Evolutionary conservation across 2,888 invertebrate species (phyloP), one percentile per base, ranked within the genome.

Genomic region (Cryptocephalus moraei): DNA sequence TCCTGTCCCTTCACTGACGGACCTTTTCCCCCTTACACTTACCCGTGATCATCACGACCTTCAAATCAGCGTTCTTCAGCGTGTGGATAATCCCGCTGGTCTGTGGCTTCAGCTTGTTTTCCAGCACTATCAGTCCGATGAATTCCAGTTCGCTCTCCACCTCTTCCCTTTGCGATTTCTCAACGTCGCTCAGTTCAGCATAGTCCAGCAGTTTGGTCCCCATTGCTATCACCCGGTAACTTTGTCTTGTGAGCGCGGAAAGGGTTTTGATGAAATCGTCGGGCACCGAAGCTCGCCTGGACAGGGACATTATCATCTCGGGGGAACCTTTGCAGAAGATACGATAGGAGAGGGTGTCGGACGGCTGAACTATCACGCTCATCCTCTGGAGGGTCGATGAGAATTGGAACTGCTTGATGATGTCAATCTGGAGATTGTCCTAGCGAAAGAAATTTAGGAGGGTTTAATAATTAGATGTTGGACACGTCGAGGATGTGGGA

Each of bases 21-120:
- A 22, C 6, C 6, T 22, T 22, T 2, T 6, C 6, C 22, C 22
- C 2, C 6, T 22, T 22, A 6, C 33, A 43, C 43, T 57, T 59
- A 85, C 88, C 97, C 34, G 97, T 99, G 12, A 97, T 90, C 97
- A 99, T 99, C 8, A 94, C 82, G 2, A 89, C 86, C 50, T 91
- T 82, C 53, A 99, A 87, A 56, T 85, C 80, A 0, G 99, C 96
- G 1, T 83, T 75, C 53, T 81, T 84, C 45, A 97, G 72, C 32
- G 82, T 80, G 4, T 77, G 70, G 44, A 96, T 89, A 31, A 92
- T 84, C 1, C 81, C 81, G 0, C 81, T 78, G 0, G 93, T 92
- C 62, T 93, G 86, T 0, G 86, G 81, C 65, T 96, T 96, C 41
- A 99, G 72, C 1, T 91, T 80, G 71, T 99, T 99, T 69, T 99